Evolutionary conservation across 64 coral and sea anemone genomes (phyloP).

Genomic region (Dendronephthya gigantea): DNA sequence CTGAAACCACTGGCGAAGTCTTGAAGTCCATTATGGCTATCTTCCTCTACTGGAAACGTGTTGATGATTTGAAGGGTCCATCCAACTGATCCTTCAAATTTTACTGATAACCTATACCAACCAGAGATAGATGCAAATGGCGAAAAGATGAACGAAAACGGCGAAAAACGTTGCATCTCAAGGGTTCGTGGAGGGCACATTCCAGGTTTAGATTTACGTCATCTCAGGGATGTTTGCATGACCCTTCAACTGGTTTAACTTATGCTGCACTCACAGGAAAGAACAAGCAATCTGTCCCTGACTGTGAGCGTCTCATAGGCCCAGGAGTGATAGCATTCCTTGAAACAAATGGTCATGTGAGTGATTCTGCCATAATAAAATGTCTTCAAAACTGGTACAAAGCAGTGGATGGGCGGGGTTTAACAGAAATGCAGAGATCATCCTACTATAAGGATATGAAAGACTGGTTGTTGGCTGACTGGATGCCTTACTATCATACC

Average conservation of each 20-base stretch:
- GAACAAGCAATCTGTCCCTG: too few relatives aligned
- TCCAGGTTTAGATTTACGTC: not conserved
- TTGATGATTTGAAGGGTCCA: not conserved
- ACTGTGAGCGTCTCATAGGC: too few relatives aligned
- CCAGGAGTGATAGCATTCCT: constrained; percentile 26
- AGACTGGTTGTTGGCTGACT: not conserved
- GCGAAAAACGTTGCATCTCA: not conserved
- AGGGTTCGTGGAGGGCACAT: not conserved
- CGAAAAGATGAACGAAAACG: constrained; percentile 21
- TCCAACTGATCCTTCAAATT: not conserved
- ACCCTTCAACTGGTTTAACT: constrained; percentile 27
- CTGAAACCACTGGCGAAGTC: not conserved
- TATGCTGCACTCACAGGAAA: constrained; percentile 47
- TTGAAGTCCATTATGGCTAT: constrained; percentile 12
- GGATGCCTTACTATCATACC: not conserved
- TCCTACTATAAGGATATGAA: not conserved
- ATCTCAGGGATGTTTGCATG: constrained; percentile 27
- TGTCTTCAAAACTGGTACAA: constrained; percentile 47
- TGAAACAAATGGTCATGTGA: not conserved
- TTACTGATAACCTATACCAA: not conserved
- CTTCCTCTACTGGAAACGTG: not conserved
- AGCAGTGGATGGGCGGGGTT: constrained; percentile 31
- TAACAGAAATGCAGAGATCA: not conserved
- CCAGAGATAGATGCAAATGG: constrained; percentile 4
- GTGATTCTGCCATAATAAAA: constrained; percentile 4